A percentile compares a stretch with the other conserved stretches of the same genome.
Evolutionary conservation across 2,888 invertebrate genomes (phyloP).

Genomic region (Fragum sueziense): DNA sequence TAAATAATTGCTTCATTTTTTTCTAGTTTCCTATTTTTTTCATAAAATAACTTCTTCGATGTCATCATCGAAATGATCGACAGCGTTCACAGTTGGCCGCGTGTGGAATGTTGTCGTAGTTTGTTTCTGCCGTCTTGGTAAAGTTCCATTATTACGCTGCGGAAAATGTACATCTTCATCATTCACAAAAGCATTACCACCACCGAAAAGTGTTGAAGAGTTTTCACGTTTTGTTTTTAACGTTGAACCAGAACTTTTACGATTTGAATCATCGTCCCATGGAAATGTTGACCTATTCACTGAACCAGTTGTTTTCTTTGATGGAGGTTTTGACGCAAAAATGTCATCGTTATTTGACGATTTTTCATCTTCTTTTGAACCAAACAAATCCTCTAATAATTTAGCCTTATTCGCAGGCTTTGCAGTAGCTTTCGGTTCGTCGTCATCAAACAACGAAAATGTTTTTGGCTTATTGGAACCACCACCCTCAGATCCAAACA

Average conservation of each 20-base stretch:
- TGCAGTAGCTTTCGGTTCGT: slow-evolving; percentile 49
- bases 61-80: slow-evolving; percentile 78
- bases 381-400: slow-evolving; percentile 77
- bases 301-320: slow-evolving; percentile 51
- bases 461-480: slow-evolving; percentile 49
- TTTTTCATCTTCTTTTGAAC: slow-evolving; percentile 58
- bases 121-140: slow-evolving; percentile 69
- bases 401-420: slow-evolving; percentile 67
- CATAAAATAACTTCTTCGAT: slow-evolving; percentile 79
- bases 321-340: slow-evolving; percentile 56
- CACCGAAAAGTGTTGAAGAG: slow-evolving; percentile 73
- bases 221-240: slow-evolving; percentile 61
- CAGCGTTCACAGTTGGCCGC: slow-evolving; percentile 74
- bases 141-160: slow-evolving; percentile 47
- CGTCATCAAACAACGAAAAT: slow-evolving; percentile 64
- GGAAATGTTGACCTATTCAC: slow-evolving; percentile 59
- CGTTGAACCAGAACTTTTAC: slow-evolving; percentile 42
- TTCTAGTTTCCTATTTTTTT: slow-evolving; percentile 10
- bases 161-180: slow-evolving; percentile 67
- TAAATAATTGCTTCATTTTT: not conserved
- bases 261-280: slow-evolving; percentile 67
- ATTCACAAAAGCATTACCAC: slow-evolving; percentile 74
- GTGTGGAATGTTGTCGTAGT: slow-evolving; percentile 71
- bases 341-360: slow-evolving; percentile 63
- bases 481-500: slow-evolving; percentile 24